Conservation (phyloP, 2,113 vertebrate genomes). For the Pseudopodoces humilis region DNA sequence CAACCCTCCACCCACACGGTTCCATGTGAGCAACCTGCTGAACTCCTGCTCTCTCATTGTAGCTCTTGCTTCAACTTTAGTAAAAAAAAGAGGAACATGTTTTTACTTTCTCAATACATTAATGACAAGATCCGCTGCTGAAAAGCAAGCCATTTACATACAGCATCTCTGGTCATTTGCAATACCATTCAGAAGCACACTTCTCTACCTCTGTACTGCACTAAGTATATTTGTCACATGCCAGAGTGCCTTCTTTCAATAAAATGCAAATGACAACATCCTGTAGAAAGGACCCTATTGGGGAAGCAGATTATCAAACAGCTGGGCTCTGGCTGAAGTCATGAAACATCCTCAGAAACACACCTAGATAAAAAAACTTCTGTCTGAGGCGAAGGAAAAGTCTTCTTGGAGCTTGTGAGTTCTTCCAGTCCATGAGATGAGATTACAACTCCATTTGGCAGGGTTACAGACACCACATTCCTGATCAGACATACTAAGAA, state of each 20-base stretch:
- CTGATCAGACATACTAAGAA: background rate
- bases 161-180: background rate
- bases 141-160: background rate
- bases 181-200: background rate
- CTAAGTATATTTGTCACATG: background rate
- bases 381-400: background rate
- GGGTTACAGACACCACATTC: constrained; percentile 1
- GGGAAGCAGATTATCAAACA: background rate
- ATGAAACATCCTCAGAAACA: background rate
- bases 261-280: background rate
- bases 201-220: background rate
- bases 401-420: background rate
- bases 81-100: constrained; percentile 1
- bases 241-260: background rate
- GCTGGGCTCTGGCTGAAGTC: background rate
- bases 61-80: constrained; percentile 34
- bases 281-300: background rate
- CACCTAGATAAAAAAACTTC: background rate
- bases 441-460: background rate
- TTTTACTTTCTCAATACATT: constrained; percentile 46
- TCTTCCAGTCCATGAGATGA: background rate
- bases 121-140: background rate
- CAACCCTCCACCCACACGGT: background rate
- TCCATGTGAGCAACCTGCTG: background rate
- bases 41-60: constrained; percentile 21